Percentiles rank a stretch among this genome's conserved stretches.
Conservation (phyloP, 2,888 invertebrate species). For the Herminia tarsipennalis region DNA sequence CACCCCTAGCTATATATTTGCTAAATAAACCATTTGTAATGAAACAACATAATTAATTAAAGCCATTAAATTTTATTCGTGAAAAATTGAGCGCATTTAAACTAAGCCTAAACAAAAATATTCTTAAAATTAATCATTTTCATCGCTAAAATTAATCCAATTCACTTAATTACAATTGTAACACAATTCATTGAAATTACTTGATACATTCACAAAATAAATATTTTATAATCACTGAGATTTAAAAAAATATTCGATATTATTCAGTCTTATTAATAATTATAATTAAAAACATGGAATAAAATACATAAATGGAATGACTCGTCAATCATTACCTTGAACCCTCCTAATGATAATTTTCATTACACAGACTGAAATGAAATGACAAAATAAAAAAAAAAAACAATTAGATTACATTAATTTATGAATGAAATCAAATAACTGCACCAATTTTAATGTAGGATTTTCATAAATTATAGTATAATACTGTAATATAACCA, state of each 20-base stretch:
- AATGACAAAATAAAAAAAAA: neutral
- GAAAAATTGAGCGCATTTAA: slow-evolving; percentile 82
- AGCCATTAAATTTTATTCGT: slow-evolving; percentile 78
- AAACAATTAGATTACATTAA: too few species aligned
- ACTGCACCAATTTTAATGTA: slow-evolving; percentile 19
- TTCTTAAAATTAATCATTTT: slow-evolving; percentile 52
- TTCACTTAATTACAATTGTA: slow-evolving; percentile 41
- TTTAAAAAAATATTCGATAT: slow-evolving; percentile 45
- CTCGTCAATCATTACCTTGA: slow-evolving; percentile 23
- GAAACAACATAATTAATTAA: slow-evolving; percentile 53
- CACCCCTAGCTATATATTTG: too few species aligned
- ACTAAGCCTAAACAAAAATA: slow-evolving; percentile 67
- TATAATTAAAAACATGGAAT: slow-evolving; percentile 46
- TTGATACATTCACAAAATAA: slow-evolving; percentile 33
- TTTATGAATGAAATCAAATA: slow-evolving; percentile 13
- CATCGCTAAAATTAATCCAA: slow-evolving; percentile 46
- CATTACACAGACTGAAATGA: neutral
- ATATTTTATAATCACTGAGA: slow-evolving; percentile 44
- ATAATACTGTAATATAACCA: too few species aligned
- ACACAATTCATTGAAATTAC: slow-evolving; percentile 36
- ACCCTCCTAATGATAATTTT: slow-evolving; percentile 1
- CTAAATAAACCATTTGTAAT: slow-evolving; percentile 14
- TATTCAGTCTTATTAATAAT: slow-evolving; percentile 48
- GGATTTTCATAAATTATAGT: too few species aligned
- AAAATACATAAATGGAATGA: slow-evolving; percentile 42